These are phyloP conservation scores for Drosophila simulans DNA, from an alignment of 1,140 invertebrate species.

Conservation along the genomic window DNA sequence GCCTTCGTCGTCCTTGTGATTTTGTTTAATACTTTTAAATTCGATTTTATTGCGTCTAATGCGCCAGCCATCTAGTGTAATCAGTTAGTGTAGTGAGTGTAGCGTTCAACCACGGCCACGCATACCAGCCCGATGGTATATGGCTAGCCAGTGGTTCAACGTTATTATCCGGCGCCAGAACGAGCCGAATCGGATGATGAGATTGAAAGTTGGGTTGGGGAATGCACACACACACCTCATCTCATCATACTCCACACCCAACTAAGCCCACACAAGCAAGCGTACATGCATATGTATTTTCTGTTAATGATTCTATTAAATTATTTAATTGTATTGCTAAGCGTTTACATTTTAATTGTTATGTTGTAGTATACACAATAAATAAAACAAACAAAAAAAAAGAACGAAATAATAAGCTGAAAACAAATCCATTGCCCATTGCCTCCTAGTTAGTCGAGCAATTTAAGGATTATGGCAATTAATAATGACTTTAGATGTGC, in stretches of 20 bases:
- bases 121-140: too few species aligned
- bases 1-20: conserved; percentile 34
- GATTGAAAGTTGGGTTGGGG: not conserved
- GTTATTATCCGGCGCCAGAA: conserved; percentile 24
- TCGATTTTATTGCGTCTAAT: conserved; percentile 6
- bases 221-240: conserved; percentile 11
- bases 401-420: conserved; percentile 3
- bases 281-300: conserved; percentile 61
- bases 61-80: conserved; percentile 2
- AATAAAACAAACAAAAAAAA: conserved; percentile 50
- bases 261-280: conserved; percentile 30
- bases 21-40: conserved; percentile 12
- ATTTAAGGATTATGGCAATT: not conserved
- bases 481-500: conserved; percentile 43
- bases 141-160: not conserved
- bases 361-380: conserved; percentile 80
- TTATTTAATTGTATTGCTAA: conserved; percentile 81
- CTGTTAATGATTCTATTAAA: conserved; percentile 83
- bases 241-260: conserved; percentile 20
- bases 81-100: conserved; percentile 14
- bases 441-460: not conserved
- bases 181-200: conserved; percentile 25
- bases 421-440: not conserved
- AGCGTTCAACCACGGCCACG: too few species aligned
- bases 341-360: conserved; percentile 82